These are phyloP conservation scores for Recurvirostra avosetta DNA, from an alignment of 2,113 vertebrate genomes.

Conservation along the genomic window DNA sequence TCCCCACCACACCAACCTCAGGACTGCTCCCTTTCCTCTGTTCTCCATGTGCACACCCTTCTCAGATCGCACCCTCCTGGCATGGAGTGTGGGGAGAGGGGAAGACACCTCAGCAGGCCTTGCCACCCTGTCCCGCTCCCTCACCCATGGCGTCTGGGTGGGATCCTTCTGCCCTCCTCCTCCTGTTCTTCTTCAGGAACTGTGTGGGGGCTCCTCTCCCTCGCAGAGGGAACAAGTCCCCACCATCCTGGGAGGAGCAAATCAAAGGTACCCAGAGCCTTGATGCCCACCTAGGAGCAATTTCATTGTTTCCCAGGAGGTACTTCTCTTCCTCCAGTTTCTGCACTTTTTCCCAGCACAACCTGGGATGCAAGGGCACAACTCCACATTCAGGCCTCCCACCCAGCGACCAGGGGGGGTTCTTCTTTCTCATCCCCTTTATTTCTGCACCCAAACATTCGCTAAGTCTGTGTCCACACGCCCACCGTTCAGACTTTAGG, in stretches of 20 bases:
- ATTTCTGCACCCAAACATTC: not conserved
- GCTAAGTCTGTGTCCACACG: not conserved
- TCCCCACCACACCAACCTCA: not conserved
- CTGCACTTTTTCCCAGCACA: not conserved
- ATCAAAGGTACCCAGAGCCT: not conserved
- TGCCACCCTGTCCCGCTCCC: rapidly evolving
- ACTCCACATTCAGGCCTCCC: not conserved
- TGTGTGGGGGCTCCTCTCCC: rapidly evolving
- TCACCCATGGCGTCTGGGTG: rapidly evolving
- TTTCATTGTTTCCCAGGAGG: rapidly evolving
- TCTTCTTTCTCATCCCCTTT: not conserved
- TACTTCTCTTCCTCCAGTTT: not conserved
- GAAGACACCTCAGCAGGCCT: not conserved
- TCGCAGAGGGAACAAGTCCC: not conserved
- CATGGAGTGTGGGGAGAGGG: not conserved
- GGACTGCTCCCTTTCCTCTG: not conserved
- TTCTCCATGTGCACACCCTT: not conserved
- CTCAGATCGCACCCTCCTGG: not conserved
- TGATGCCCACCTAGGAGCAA: not conserved
- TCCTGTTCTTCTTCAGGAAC: not conserved
- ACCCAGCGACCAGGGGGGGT: too few relatives aligned
- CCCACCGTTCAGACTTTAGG: not conserved
- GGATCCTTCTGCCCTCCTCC: not conserved
- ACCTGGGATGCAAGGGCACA: not conserved
- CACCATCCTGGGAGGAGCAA: not conserved